Base-by-base conservation (phyloP, 2,113 vertebrate genomes). In the Hydrolagus affinis region DNA sequence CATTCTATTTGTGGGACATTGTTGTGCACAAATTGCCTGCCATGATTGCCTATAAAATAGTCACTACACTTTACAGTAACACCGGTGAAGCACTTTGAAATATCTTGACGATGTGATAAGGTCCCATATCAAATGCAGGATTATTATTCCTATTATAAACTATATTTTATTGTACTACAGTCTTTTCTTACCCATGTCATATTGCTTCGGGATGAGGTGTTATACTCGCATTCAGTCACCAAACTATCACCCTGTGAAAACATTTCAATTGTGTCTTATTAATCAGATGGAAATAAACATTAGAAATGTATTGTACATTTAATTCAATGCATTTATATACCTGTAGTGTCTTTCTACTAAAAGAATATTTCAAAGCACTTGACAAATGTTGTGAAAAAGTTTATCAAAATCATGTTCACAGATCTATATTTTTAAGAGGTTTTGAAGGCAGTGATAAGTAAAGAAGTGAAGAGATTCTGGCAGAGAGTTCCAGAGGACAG, bases 131-230 rank as follows among this genome's bases (percentile, higher is more conserved):
- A 44, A 44, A 44, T 44, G 44, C 44, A 44, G 44, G 44, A 44
- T 44, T 44, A 44, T 44, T 44, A 44, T 44, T n/a, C n/a, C n/a
- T 44, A 44, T 44, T 44, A 6, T 44, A 44, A 44, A 44, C 44
- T 44, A 44, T 6, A 44, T 23, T 11, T 59, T 59, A 85, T 30
- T 25, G 25, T 62, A 75, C 15, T 32, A 30, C 75, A 86, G 85
- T 19, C 44, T 62, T 85, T 80, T 86, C 95, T 95, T 94, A 96
- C 96, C 96, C 95, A 96, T 11, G 95, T 96, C 95, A 96, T 95
- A 78, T 90, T 93, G 68, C 85, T 87, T 89, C 96, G 91, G 85
- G 92, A 91, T 88, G 92, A 91, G 19, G 96, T 96, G 86, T 90
- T 96, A 88, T 96, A 96, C 80, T 92, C 92, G 87, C 96, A 96